A percentile compares a stretch with the other conserved stretches of the same genome.
These are phyloP conservation scores for Sclerodermus sp. DNA, from an alignment of 2,888 invertebrate genomes.

Conservation along the genomic window DNA sequence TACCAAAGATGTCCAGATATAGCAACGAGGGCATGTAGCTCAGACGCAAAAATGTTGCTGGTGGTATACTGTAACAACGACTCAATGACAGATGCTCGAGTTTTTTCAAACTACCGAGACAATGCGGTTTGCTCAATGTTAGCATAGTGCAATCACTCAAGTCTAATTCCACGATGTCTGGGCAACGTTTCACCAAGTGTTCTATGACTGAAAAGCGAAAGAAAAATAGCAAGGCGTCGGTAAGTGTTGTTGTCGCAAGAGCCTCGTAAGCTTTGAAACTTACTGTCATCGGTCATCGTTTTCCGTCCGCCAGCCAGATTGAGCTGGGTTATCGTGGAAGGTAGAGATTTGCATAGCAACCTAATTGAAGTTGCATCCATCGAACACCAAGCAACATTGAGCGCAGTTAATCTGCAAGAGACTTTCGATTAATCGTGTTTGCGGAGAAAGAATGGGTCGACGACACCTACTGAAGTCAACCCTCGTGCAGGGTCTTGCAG, in stretches of 20 bases:
- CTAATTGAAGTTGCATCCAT: conserved; percentile 66
- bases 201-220: conserved; percentile 66
- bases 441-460: too few species aligned
- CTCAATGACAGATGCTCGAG: conserved; percentile 79
- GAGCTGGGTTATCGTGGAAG: conserved; percentile 69
- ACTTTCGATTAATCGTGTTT: conserved; percentile 8
- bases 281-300: conserved; percentile 74
- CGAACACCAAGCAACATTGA: conserved; percentile 84
- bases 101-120: conserved; percentile 63
- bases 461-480: too few species aligned
- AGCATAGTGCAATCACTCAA: conserved; percentile 83
- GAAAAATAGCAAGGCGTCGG: background rate
- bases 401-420: conserved; percentile 64
- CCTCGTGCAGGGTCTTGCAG: too few species aligned
- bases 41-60: conserved; percentile 67
- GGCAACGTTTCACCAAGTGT: conserved; percentile 68
- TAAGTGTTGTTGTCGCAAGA: background rate
- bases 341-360: conserved; percentile 65
- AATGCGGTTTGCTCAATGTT: conserved; percentile 64
- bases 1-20: conserved; percentile 82
- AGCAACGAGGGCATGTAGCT: conserved; percentile 67
- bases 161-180: conserved; percentile 79
- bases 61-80: conserved; percentile 78
- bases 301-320: conserved; percentile 83
- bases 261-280: too few species aligned